Evolutionary conservation across 1,140 invertebrate genomes (phyloP).

Genomic region (silkworm (Bombyx mori)): ASM3026992v2 NC_085107.1:11600501-11601000

Average conservation of each 20-base stretch:
- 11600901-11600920: constrained; percentile 70
- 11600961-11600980: constrained; percentile 31
- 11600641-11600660: too few species aligned
- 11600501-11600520: too few species aligned
- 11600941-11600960: constrained; percentile 78
- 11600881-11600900: constrained; percentile 63
- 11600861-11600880: constrained; percentile 74
- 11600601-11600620: too few species aligned
- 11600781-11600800: constrained; percentile 81
- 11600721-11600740: too few species aligned
- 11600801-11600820: constrained; percentile 69
- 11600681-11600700: too few species aligned
- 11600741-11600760: constrained; percentile 10
- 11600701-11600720: too few species aligned
- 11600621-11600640: too few species aligned
- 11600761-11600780: constrained; percentile 77
- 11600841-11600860: constrained; percentile 83
- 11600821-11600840: constrained; percentile 69
- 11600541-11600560: too few species aligned
- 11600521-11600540: too few species aligned
- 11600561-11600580: too few species aligned
- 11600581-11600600: too few species aligned
- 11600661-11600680: too few species aligned
- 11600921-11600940: constrained; percentile 77
- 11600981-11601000: neutral